Percentiles rank a stretch among this genome's conserved stretches.
Evolutionary conservation across 2,888 invertebrate genomes (phyloP).

Genomic region (Mactromeris polynyma): DNA sequence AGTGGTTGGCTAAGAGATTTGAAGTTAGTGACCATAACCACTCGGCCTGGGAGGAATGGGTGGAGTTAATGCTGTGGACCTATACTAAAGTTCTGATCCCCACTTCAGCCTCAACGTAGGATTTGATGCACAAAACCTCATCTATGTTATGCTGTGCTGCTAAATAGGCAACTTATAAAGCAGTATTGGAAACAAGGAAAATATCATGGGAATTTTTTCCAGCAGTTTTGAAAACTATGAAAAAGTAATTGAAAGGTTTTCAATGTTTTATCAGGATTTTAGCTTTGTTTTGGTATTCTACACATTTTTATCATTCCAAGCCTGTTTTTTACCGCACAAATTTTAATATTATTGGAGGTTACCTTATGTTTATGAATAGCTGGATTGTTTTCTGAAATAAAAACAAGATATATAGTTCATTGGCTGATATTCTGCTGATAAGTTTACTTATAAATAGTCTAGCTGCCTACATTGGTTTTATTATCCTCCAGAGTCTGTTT

Average conservation of each 20-base stretch:
- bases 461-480: neutral
- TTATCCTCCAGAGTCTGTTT: neutral
- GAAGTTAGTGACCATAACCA: too few relatives aligned
- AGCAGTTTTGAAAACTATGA: neutral
- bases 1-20: too few relatives aligned
- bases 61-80: too few relatives aligned
- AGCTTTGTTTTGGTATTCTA: neutral
- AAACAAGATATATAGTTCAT: conserved; percentile 4
- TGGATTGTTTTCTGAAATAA: neutral
- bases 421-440: neutral
- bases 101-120: too few relatives aligned
- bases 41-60: too few relatives aligned
- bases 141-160: too few relatives aligned
- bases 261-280: neutral
- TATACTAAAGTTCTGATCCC: too few relatives aligned
- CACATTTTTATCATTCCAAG: conserved; percentile 1
- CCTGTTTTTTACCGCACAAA: neutral
- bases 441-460: neutral
- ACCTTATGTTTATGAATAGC: neutral
- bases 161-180: too few relatives aligned
- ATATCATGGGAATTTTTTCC: too few relatives aligned
- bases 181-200: too few relatives aligned
- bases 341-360: neutral
- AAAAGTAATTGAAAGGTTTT: neutral
- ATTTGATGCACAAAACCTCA: too few relatives aligned